Evolutionary conservation across 2,113 vertebrate species (phyloP), one percentile per base, ranked within the genome.

Genomic region (Dromas ardeola): DNA sequence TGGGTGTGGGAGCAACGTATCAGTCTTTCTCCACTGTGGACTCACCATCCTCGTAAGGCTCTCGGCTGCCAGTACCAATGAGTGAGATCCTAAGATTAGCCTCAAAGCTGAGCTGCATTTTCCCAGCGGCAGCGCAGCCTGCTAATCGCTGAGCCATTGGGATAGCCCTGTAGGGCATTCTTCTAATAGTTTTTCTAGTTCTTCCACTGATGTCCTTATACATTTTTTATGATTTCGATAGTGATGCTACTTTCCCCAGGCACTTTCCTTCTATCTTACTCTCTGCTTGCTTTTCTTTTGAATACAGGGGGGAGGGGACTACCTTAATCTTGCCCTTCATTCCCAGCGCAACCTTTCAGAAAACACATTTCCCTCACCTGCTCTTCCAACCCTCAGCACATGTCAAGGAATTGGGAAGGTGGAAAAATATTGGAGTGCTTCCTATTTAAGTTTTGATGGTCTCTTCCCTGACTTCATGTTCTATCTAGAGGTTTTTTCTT

Each of bases 151-250:
- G 86, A 92, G 90, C 90, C 84, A 71, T 3, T 59, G 93, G 89
- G 86, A 92, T 30, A 88, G 81, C 88, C 96, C 96, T 94, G 92
- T 11, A 94, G 88, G 96, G 81, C 91, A 80, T 88, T 67, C 94
- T 93, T 88, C 78, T 92, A 98, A 95, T 96, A 94, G 95, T 95
- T 96, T 81, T 91, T 74, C 77, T 90, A 93, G 86, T 93, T 94
- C 92, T 97, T 94, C 84, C 89, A 94, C 96, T 96, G 95, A 97
- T 96, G 94, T 90, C 88, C 94, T 96, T 95, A 97, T 96, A 80
- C 95, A 98, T 97, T 90, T 97, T 97, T 97, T 95, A 97, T 96
- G 88, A 94, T 92, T 96, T 93, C 62, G 5, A 88, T 86, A 96
- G 93, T 80, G 95, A 94, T 96, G 92, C 90, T 95, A 65, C 91